A percentile compares a stretch with the other conserved stretches of the same genome.
Evolutionary conservation across 2,888 invertebrate genomes (phyloP).

Genomic region (Rhopalosiphum nymphaeae): DNA sequence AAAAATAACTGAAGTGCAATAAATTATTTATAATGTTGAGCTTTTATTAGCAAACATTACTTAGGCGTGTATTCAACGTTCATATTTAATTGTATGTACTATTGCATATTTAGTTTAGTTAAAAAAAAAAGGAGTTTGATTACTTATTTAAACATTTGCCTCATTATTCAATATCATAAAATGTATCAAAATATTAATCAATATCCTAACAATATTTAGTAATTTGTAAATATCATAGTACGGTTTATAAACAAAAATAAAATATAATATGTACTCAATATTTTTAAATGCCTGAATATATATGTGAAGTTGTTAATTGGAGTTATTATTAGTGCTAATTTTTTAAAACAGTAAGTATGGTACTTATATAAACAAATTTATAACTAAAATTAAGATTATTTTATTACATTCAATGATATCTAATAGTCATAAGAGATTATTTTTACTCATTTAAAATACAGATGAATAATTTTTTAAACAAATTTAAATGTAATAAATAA

Average conservation of each 20-base stretch:
- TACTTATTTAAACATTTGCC: neutral
- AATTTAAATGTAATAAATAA: no score
- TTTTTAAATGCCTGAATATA: neutral
- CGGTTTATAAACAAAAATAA: neutral
- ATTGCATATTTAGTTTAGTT: neutral
- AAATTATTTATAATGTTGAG: neutral
- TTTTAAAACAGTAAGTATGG: no score
- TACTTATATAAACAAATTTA: no score
- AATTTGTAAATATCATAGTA: no score
- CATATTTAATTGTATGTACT: neutral
- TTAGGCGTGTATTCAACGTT: neutral
- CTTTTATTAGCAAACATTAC: neutral
- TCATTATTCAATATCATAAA: neutral
- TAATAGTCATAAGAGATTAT: no score
- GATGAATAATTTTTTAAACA: no score
- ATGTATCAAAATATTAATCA: neutral
- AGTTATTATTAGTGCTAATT: no score
- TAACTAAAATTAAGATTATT: no score
- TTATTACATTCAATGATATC: no score
- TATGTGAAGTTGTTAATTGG: no score
- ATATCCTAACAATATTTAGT: neutral
- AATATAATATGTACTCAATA: neutral
- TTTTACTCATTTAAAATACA: no score
- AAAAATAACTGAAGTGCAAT: neutral
- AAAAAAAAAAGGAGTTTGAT: neutral